A percentile compares a stretch with the other conserved stretches of the same genome.
Evolutionary conservation across 2,888 invertebrate species (phyloP).

Genomic region (Pachliopta kotzebuea): DNA sequence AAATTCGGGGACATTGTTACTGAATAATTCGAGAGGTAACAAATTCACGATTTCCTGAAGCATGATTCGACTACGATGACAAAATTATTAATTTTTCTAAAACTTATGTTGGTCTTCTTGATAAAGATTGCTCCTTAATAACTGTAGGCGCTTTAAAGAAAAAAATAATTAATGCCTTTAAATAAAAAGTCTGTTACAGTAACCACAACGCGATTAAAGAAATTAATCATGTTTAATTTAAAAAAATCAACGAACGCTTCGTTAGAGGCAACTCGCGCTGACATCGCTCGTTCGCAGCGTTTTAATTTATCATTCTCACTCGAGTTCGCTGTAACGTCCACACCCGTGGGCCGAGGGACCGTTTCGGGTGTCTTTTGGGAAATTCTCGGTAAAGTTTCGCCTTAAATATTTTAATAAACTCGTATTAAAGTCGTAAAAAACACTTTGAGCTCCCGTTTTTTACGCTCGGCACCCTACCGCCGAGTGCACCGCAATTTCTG

Average conservation of each 20-base stretch:
- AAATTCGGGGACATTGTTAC: too few species aligned
- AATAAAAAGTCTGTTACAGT: too few species aligned
- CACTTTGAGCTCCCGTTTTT: slow-evolving; percentile 73
- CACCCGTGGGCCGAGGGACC: slow-evolving; percentile 57
- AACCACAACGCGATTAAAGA: not conserved
- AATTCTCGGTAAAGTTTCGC: slow-evolving; percentile 73
- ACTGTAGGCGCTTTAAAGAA: too few species aligned
- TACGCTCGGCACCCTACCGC: slow-evolving; percentile 54
- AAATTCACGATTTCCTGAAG: too few species aligned
- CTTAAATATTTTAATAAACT: slow-evolving; percentile 80
- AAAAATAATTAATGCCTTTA: too few species aligned
- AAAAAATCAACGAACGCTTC: slow-evolving; percentile 39
- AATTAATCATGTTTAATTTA: slow-evolving; percentile 26
- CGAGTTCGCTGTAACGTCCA: slow-evolving; percentile 57
- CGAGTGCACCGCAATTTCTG: slow-evolving; percentile 47
- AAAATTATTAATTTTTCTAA: too few species aligned
- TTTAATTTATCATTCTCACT: slow-evolving; percentile 73
- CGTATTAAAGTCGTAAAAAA: slow-evolving; percentile 78
- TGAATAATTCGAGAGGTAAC: too few species aligned
- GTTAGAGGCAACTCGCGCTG: slow-evolving; percentile 51
- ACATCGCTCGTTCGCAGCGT: slow-evolving; percentile 48
- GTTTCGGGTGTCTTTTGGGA: slow-evolving; percentile 72
- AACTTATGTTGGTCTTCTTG: too few species aligned
- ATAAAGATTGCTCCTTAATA: too few species aligned
- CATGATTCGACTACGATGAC: too few species aligned